Conservation (phyloP, 2,888 invertebrate genomes). For the Mallateleia sp. region DNA sequence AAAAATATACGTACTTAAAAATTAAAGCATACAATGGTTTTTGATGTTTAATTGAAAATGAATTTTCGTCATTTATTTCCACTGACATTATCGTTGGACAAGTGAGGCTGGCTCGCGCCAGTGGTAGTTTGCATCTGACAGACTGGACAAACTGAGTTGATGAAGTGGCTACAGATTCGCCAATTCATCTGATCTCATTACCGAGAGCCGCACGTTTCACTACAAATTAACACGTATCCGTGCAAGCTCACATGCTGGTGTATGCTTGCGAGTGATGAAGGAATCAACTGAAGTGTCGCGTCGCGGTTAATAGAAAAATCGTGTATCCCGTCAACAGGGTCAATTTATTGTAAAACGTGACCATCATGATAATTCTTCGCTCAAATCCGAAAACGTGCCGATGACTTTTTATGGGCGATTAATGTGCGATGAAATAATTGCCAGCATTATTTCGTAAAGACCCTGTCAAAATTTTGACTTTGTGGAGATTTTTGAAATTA, state of each 20-base stretch:
- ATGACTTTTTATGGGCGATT: no score
- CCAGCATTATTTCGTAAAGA: no score
- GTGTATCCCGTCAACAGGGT: no score
- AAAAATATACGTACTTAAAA: conserved; percentile 1
- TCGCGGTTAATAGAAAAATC: no score
- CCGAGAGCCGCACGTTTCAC: conserved; percentile 72
- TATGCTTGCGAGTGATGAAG: conserved; percentile 55
- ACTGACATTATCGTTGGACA: conserved; percentile 55
- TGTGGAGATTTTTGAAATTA: no score
- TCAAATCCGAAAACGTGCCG: no score
- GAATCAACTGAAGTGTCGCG: conserved; percentile 69
- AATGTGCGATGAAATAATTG: no score
- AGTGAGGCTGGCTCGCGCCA: conserved; percentile 37
- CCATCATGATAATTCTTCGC: no score
- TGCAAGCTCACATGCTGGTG: conserved; percentile 11
- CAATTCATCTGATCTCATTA: conserved; percentile 87
- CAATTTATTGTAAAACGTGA: no score
- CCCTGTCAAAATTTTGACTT: no score
- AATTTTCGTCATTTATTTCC: conserved; percentile 54
- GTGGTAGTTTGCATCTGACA: conserved; percentile 87
- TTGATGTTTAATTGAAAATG: conserved; percentile 60
- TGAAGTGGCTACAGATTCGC: conserved; percentile 85
- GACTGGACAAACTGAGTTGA: conserved; percentile 83
- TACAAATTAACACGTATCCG: conserved; percentile 55
- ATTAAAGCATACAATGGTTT: conserved; percentile 37